phyloP scores from a whole-genome alignment of 2,888 invertebrate genomes.

The Exephanes ischioxanthus region DNA sequence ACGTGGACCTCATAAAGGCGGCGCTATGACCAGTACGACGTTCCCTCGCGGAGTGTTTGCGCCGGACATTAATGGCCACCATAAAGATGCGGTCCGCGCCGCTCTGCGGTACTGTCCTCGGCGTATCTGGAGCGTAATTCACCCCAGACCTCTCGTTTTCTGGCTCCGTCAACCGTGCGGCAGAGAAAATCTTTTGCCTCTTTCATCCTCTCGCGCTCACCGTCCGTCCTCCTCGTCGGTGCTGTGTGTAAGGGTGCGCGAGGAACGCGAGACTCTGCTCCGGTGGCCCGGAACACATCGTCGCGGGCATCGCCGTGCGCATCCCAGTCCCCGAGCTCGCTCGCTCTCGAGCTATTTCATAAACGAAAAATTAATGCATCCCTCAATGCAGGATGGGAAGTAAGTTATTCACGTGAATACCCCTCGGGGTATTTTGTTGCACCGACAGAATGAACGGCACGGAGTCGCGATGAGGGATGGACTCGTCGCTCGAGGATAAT shows the following conservation, averaged over 20 bases:
- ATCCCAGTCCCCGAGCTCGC: background rate
- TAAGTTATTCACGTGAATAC: background rate
- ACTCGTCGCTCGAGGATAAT: background rate
- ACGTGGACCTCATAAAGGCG: constrained; percentile 69
- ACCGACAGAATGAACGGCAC: background rate
- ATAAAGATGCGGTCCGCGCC: constrained; percentile 72
- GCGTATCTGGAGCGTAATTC: constrained; percentile 72
- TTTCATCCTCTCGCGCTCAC: constrained; percentile 5
- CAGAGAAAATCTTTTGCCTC: constrained; percentile 4
- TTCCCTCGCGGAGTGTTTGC: constrained; percentile 70
- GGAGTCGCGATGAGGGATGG: background rate
- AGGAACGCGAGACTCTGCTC: constrained; percentile 6
- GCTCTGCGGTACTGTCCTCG: constrained; percentile 63
- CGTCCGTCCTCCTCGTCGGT: background rate
- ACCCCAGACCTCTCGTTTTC: constrained; percentile 47
- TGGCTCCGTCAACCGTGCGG: constrained; percentile 51
- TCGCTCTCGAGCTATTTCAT: constrained; percentile 9
- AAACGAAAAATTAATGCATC: constrained; percentile 7
- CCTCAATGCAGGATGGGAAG: background rate
- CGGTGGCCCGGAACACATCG: constrained; percentile 17
- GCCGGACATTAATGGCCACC: constrained; percentile 74
- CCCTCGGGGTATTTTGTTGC: background rate
- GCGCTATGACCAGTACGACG: constrained; percentile 63
- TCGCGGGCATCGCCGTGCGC: background rate
- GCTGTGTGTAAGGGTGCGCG: constrained; percentile 5